phyloP scores from a whole-genome alignment of 2,888 invertebrate genomes.

The Horisme vitalbata region DNA sequence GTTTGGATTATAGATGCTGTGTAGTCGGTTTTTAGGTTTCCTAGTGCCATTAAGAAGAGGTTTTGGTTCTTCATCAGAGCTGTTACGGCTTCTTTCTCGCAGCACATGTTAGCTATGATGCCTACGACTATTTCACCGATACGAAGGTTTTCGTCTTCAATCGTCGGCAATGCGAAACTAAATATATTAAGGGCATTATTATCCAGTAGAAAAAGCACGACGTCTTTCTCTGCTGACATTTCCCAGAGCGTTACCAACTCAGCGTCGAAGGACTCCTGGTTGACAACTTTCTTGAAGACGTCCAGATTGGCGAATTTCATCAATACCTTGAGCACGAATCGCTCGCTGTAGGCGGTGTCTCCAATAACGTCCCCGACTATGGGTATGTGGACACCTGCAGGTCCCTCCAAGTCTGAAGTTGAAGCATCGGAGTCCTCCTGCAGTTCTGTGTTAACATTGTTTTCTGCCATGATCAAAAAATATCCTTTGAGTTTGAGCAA shows the following conservation, averaged over 20 bases:
- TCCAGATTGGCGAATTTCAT: slow-evolving; percentile 83
- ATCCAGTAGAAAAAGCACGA: slow-evolving; percentile 86
- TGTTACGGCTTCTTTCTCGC: slow-evolving; percentile 83
- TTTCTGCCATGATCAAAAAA: no score
- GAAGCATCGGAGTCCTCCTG: slow-evolving; percentile 8
- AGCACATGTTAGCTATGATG: slow-evolving; percentile 92
- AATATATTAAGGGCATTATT: slow-evolving; percentile 87
- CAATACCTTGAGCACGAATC: slow-evolving; percentile 87
- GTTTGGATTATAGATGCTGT: slow-evolving; percentile 88
- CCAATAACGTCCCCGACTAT: slow-evolving; percentile 91
- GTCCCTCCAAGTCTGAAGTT: slow-evolving; percentile 6
- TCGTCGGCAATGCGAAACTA: slow-evolving; percentile 78
- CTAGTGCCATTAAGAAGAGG: slow-evolving; percentile 81
- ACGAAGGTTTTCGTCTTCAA: slow-evolving; percentile 84
- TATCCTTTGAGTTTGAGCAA: no score
- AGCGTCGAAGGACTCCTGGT: slow-evolving; percentile 85
- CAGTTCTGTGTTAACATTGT: no score
- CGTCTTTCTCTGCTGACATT: slow-evolving; percentile 91
- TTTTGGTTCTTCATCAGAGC: slow-evolving; percentile 81
- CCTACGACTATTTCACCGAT: slow-evolving; percentile 92
- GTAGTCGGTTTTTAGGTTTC: slow-evolving; percentile 85
- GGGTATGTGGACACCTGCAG: slow-evolving; percentile 20
- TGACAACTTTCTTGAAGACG: slow-evolving; percentile 76
- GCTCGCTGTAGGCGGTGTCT: slow-evolving; percentile 89
- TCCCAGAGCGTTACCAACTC: slow-evolving; percentile 92